Base-by-base conservation (phyloP, 2,888 invertebrate species). In the Cephonodes hylas region DNA sequence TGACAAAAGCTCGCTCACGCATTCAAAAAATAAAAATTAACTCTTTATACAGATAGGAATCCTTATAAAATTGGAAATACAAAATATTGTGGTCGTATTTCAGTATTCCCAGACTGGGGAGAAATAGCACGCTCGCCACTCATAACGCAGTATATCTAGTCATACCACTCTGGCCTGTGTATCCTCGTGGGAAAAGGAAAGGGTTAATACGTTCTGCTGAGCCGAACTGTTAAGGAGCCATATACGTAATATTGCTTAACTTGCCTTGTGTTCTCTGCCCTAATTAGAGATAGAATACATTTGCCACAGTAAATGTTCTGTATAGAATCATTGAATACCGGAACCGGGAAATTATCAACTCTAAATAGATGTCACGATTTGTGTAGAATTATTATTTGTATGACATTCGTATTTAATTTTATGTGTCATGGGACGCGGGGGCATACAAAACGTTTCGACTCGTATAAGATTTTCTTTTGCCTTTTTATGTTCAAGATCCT, bases 121-220 rank as follows among this genome's bases (percentile, higher is more conserved):
- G 31, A 31, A 31, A 53, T 53, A 31, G 53, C 10, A 53, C 53
- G 27, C 53, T 53, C 8, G 53, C 27, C 53, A 31, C 53, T 31
- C 53, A 31, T 31, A 53, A 53, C 65, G 48, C 61, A 65, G 66
- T 64, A 59, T 68, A 72, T 68, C 66, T 69, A 65, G 70, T 75
- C 31, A 68, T 65, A 73, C 67, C 64, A 70, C 65, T 53, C 67
- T 67, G 67, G 73, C 69, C 69, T 72, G 66, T 73, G 69, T 74
- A 72, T 77, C 71, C 83, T 75, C 79, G 63, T 67, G 79, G 76
- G 83, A 73, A 75, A 69, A 74, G 72, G 77, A 74, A 84, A 82
- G 85, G 85, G 84, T 84, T 85, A 85, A 83, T 82, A 81, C 73
- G 77, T 79, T 79, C 75, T 75, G 75, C 73, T 79, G 75, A 76